Evolutionary conservation across 2,797 vertebrate genomes (phyloP).

Genomic region (Liasis olivaceus): DNA sequence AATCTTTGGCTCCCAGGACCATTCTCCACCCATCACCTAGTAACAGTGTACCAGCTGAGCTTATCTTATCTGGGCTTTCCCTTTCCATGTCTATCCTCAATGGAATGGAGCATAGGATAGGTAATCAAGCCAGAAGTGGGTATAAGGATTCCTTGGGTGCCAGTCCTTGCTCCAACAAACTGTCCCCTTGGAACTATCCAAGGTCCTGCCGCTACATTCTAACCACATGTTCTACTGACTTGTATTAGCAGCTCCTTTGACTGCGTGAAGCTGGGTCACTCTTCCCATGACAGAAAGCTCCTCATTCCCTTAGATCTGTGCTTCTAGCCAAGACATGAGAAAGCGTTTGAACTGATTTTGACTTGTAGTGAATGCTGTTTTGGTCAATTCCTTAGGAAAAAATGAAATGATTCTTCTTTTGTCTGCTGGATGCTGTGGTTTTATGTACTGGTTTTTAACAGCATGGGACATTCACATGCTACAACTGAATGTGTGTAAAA

Average conservation of each 20-base stretch:
- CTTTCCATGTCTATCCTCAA: neutral
- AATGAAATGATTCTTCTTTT: neutral
- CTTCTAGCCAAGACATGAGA: neutral
- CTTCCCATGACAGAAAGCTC: neutral
- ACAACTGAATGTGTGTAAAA: neutral
- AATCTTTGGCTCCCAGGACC: neutral
- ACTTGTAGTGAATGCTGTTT: neutral
- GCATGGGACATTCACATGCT: neutral
- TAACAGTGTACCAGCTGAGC: neutral
- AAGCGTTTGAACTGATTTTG: neutral
- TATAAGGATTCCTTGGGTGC: neutral
- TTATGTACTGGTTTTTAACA: neutral
- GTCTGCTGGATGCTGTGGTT: neutral
- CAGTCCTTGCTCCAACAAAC: neutral
- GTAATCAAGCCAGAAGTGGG: neutral
- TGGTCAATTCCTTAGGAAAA: neutral
- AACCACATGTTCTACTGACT: neutral
- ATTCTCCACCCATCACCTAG: neutral
- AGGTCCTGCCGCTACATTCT: neutral
- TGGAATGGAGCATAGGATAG: neutral
- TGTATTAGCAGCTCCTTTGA: neutral
- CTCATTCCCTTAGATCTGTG: neutral
- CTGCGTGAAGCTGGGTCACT: neutral
- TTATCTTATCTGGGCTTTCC: neutral
- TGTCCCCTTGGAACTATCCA: conserved; percentile 1